Conservation (phyloP, 2,797 vertebrate species). For the Amblyraja radiata region DNA sequence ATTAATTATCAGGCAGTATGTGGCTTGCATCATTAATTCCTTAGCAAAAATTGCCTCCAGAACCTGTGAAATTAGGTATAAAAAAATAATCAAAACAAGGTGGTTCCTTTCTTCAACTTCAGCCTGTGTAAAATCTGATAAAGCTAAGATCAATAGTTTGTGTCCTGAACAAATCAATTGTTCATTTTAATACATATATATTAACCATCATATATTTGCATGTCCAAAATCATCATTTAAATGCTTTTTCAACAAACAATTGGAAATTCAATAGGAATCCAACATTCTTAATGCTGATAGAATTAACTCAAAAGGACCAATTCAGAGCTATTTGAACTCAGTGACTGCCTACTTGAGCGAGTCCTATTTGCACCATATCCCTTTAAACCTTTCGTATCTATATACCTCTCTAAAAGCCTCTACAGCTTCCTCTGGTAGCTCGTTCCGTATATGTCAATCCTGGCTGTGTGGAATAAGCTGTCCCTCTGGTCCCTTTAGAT, state of each 20-base stretch:
- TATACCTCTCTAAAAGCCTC: no score
- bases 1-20: background rate
- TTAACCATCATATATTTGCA: background rate
- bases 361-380: no score
- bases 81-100: constrained; percentile 9
- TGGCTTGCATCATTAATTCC: background rate
- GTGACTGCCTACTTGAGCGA: no score
- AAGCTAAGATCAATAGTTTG: background rate
- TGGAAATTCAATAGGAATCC: no score
- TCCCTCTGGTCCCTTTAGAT: no score
- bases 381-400: no score
- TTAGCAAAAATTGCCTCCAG: background rate
- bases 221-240: no score
- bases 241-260: no score
- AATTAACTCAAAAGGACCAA: background rate
- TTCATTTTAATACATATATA: background rate
- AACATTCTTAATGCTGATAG: background rate
- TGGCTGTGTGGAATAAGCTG: no score
- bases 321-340: background rate
- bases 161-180: background rate
- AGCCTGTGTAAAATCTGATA: background rate
- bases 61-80: background rate
- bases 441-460: no score
- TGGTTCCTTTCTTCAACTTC: background rate
- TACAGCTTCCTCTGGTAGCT: no score